Evolutionary conservation across 2,113 vertebrate species (phyloP), one percentile per base, ranked within the genome.

Genomic region (Pseudorasbora parva): DNA sequence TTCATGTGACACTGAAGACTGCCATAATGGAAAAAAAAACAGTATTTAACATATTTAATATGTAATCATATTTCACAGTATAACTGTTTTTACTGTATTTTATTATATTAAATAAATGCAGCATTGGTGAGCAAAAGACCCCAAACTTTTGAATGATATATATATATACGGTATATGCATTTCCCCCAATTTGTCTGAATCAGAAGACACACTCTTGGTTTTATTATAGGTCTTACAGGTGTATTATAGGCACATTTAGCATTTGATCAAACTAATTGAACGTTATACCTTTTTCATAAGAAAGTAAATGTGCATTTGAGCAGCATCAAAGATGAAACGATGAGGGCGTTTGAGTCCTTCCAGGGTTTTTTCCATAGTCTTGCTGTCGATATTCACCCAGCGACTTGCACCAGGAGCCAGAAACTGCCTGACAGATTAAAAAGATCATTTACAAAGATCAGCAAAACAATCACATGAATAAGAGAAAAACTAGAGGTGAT

Each of bases 311-410:
- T 99, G 98, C 93, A 96, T 95, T 88, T 97, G 97, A 0, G 97
- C 97, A 0, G 96, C 96, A 0, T 99, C 97, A 91, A 99, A 93
- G 73, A 97, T 94, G 0, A 96, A 97, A 82, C 95, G 96, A 74
- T 98, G 96, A 0, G 97, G 97, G 0, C 25, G 93, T 87, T 91
- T 90, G 86, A 98, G 93, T 23, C 96, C 97, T 75, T 94, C 91
- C 75, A 98, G 91, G 0, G 98, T 99, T 87, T 90, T 88, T 87
- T 95, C 97, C 98, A 99, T 98, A 0, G 98, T 98, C 88, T 94
- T 95, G 78, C 97, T 98, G 93, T 99, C 97, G 0, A 98, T 95
- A 89, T 99, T 99, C 87, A 99, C 96, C 95, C 97, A 99, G 14
- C 92, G 93, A 0, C 94, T 92, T 1, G 98, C 98, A 1, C 97